Evolutionary conservation across 2,888 invertebrate species (phyloP).

Genomic region (Aricia artaxerxes): DNA sequence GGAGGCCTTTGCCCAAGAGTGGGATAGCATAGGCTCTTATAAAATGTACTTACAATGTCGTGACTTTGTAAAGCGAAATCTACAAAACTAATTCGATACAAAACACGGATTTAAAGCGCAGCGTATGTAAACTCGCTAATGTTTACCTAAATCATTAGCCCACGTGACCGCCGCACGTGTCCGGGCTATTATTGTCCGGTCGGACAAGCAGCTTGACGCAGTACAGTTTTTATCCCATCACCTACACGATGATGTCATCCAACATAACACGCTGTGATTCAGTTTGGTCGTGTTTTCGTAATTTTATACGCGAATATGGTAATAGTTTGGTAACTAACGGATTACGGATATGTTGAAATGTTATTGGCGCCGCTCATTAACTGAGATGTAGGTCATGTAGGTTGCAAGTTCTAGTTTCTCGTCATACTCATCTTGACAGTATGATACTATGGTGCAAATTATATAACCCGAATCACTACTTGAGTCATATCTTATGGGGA

Average conservation of each 20-base stretch:
- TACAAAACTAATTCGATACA: background rate
- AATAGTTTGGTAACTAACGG: conserved; percentile 14
- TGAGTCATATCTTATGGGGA: background rate
- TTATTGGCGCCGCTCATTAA: background rate
- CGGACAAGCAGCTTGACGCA: conserved; percentile 26
- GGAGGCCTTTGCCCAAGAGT: no score
- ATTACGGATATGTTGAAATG: conserved; percentile 3
- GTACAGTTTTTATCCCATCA: conserved; percentile 35
- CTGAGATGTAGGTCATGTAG: background rate
- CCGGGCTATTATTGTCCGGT: conserved; percentile 32
- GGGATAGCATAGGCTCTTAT: no score
- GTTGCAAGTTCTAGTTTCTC: background rate
- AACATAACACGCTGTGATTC: conserved; percentile 8
- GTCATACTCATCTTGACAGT: background rate
- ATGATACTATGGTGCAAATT: background rate
- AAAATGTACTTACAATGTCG: no score
- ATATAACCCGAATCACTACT: background rate
- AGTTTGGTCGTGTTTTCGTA: conserved; percentile 8
- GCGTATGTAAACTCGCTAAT: conserved; percentile 2
- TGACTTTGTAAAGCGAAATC: background rate
- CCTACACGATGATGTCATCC: conserved; percentile 43
- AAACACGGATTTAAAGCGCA: background rate
- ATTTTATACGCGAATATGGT: conserved; percentile 4
- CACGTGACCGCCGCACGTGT: conserved; percentile 36
- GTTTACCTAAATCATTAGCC: conserved; percentile 8